Conservation (phyloP, 2,888 invertebrate genomes). For the Andrena chrysosceles region DNA sequence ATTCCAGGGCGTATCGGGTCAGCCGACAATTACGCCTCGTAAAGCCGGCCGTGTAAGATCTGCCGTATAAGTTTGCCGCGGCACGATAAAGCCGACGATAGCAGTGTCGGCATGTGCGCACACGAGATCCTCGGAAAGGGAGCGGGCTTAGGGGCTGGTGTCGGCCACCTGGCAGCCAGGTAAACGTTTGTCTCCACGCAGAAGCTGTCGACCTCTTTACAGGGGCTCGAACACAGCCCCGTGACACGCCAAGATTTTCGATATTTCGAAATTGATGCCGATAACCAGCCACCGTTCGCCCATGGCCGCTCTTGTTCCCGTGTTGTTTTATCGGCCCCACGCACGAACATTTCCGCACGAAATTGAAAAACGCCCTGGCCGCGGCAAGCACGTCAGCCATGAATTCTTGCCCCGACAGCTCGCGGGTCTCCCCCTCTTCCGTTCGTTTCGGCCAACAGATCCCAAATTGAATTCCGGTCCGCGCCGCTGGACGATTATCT, state of each 20-base stretch:
- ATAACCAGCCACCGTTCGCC: conserved; percentile 44
- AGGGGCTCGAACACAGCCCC: conserved; percentile 38
- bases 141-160: conserved; percentile 7
- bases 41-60: conserved; percentile 7
- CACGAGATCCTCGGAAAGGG: conserved; percentile 28
- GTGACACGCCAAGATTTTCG: conserved; percentile 65
- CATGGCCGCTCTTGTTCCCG: conserved; percentile 31
- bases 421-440: too few species aligned
- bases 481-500: conserved; percentile 26
- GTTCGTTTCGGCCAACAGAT: conserved; percentile 16
- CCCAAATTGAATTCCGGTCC: conserved; percentile 44
- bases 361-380: conserved; percentile 61
- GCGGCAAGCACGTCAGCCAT: conserved; percentile 31
- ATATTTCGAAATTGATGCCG: conserved; percentile 65
- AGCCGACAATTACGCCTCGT: conserved; percentile 35
- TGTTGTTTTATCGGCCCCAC: conserved; percentile 60
- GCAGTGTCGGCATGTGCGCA: conserved; percentile 24
- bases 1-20: conserved; percentile 13
- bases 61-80: conserved; percentile 29
- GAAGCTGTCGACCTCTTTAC: conserved; percentile 59
- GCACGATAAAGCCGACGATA: conserved; percentile 35
- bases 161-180: conserved; percentile 35
- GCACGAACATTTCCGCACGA: conserved; percentile 64
- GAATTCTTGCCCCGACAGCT: conserved; percentile 33
- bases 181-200: conserved; percentile 63